These are phyloP conservation scores for Podiceps cristatus DNA, from an alignment of 2,113 vertebrate genomes.

Conservation along the genomic window DNA sequence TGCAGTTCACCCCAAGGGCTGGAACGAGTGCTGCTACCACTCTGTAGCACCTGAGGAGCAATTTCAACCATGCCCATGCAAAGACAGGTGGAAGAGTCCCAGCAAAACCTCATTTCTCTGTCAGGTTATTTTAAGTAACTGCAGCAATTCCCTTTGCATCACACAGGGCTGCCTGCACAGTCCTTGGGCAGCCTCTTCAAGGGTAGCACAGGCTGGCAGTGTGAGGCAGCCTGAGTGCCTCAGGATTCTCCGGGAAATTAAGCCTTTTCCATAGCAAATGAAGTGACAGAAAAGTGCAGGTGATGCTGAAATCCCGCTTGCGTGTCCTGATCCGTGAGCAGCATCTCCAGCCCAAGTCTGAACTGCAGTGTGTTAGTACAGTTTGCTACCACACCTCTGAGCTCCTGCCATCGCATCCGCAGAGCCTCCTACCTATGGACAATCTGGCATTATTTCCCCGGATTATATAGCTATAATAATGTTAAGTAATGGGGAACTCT, in stretches of 20 bases:
- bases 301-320: background rate
- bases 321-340: background rate
- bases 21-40: background rate
- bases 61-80: background rate
- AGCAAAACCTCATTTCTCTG: background rate
- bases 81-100: background rate
- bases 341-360: background rate
- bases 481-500: background rate
- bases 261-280: background rate
- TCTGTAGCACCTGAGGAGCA: background rate
- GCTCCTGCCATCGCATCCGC: background rate
- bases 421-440: background rate
- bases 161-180: background rate
- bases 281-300: background rate
- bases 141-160: background rate
- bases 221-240: fast-evolving
- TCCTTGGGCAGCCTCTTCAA: background rate
- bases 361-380: background rate
- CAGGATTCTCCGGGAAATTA: background rate
- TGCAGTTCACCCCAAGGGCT: background rate
- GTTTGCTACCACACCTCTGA: background rate
- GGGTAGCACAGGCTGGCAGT: background rate
- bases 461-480: background rate
- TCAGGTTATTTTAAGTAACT: background rate
- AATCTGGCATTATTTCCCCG: background rate